A percentile compares a stretch with the other conserved stretches of the same genome.
Evolutionary conservation across 2,113 vertebrate species (phyloP).

Genomic region (Bambusicola thoracicus): DNA sequence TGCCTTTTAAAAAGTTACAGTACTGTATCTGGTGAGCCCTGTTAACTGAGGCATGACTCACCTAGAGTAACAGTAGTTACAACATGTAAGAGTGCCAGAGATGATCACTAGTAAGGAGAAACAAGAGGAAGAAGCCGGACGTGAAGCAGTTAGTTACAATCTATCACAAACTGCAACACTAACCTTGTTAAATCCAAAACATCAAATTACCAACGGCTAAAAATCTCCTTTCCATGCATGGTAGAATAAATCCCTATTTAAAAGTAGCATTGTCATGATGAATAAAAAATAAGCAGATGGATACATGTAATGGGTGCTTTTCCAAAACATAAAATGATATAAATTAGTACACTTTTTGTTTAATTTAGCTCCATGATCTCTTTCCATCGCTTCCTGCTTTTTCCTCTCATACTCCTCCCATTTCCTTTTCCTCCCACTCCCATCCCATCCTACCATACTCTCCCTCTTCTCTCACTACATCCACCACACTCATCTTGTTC

Average conservation of each 20-base stretch:
- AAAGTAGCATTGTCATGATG: not conserved
- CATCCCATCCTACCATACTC: not conserved
- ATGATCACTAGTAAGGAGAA: not conserved
- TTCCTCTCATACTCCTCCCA: not conserved
- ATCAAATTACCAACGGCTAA: not conserved
- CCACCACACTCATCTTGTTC: not conserved
- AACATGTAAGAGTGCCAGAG: not conserved
- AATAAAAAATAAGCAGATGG: not conserved
- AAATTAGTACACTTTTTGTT: not conserved
- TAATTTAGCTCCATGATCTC: not conserved
- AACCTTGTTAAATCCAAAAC: conserved; percentile 16
- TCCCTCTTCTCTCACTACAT: not conserved
- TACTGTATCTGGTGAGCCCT: not conserved
- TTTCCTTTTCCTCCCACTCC: not conserved
- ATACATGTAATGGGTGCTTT: not conserved
- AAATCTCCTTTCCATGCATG: not conserved
- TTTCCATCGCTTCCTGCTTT: not conserved
- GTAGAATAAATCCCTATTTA: not conserved
- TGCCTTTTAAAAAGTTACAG: not conserved
- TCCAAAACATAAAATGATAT: not conserved
- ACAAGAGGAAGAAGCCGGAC: not conserved
- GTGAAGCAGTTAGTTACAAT: not conserved
- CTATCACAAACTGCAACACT: not conserved
- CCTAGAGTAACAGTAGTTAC: not conserved
- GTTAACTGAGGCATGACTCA: not conserved